Evolutionary conservation across 2,888 invertebrate genomes (phyloP).

Genomic region (Euclidia mi): DNA sequence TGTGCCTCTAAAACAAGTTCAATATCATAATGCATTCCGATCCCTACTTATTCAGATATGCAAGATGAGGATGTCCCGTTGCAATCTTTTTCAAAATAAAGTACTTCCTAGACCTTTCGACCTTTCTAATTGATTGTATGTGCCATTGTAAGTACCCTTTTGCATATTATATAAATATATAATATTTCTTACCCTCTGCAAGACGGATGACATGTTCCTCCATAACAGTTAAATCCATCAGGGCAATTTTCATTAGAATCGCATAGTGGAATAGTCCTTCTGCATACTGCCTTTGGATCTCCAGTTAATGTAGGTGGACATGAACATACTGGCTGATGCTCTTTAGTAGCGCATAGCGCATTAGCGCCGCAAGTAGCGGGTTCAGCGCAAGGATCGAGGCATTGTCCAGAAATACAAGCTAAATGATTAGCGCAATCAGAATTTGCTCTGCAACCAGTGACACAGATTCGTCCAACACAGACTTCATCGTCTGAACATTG

Average conservation of each 20-base stretch:
- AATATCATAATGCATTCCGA: too few relatives aligned
- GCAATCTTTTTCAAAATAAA: too few relatives aligned
- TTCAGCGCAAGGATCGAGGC: constrained; percentile 93
- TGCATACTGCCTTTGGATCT: constrained; percentile 93
- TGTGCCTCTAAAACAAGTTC: too few relatives aligned
- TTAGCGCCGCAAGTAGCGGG: constrained; percentile 96
- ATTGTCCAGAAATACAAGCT: constrained; percentile 95
- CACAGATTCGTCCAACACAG: constrained; percentile 95
- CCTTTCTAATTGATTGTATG: too few relatives aligned
- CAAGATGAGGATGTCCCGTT: too few relatives aligned
- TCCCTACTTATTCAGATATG: too few relatives aligned
- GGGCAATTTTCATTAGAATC: constrained; percentile 92
- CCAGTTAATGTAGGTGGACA: constrained; percentile 94
- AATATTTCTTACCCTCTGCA: constrained; percentile 91
- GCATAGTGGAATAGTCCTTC: constrained; percentile 92
- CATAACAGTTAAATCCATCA: constrained; percentile 93
- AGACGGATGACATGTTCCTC: constrained; percentile 93
- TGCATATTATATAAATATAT: too few relatives aligned
- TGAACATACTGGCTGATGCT: constrained; percentile 93
- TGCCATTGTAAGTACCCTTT: too few relatives aligned
- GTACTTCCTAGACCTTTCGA: too few relatives aligned
- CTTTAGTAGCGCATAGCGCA: constrained; percentile 92
- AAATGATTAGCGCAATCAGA: constrained; percentile 93
- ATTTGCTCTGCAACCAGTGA: constrained; percentile 95
- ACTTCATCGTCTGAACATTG: constrained; percentile 97